Evolutionary conservation across 2,888 invertebrate species (phyloP).

Genomic region (Mythimna pallens): DNA sequence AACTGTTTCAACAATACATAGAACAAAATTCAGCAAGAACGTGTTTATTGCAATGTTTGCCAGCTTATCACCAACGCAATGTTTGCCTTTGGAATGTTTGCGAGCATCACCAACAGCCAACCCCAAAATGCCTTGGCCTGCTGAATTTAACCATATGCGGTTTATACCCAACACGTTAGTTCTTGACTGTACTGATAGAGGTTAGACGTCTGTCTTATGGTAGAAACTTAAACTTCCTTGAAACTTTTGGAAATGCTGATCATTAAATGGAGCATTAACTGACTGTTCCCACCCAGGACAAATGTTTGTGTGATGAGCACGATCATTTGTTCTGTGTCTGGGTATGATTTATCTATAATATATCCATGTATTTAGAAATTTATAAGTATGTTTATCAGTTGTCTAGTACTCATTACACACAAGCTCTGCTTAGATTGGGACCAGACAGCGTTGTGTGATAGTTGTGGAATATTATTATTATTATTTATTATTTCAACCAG

Average conservation of each 20-base stretch:
- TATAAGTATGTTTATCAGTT: no score
- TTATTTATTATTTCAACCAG: no score
- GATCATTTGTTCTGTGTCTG: no score
- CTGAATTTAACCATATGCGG: constrained; percentile 46
- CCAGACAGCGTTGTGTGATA: no score
- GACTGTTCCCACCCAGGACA: no score
- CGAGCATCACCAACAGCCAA: constrained; percentile 40
- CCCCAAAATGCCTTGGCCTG: constrained; percentile 46
- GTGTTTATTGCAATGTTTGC: constrained; percentile 49
- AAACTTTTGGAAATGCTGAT: not conserved
- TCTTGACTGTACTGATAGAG: constrained; percentile 9
- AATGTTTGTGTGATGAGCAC: no score
- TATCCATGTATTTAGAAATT: no score
- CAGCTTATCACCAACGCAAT: constrained; percentile 49
- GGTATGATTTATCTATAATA: no score
- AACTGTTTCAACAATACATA: constrained; percentile 22
- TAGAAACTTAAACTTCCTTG: not conserved
- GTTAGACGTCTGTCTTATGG: not conserved
- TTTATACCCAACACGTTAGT: constrained; percentile 24
- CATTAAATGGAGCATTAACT: no score
- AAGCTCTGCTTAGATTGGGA: no score
- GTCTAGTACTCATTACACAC: no score
- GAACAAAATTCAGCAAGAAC: constrained; percentile 39
- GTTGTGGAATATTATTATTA: no score
- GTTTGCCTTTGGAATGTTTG: constrained; percentile 52